Evolutionary conservation across 1,140 invertebrate species (phyloP).

Genomic region (Microplitis demolitor): DNA sequence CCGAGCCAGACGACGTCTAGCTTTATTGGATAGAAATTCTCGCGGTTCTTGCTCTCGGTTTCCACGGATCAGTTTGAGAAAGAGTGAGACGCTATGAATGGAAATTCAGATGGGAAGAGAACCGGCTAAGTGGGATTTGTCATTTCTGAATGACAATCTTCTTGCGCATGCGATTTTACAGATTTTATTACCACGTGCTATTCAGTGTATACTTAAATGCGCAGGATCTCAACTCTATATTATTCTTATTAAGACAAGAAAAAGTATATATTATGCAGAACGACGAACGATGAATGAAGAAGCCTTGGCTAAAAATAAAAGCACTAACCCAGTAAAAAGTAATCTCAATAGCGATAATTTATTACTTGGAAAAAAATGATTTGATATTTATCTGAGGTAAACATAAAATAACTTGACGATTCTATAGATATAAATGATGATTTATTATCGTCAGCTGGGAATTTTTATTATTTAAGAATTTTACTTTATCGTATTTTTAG

Average conservation of each 20-base stretch:
- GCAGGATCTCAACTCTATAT: neutral
- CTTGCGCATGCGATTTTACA: neutral
- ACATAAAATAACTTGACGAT: neutral
- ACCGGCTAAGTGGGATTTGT: neutral
- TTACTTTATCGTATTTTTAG: neutral
- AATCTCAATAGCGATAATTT: no score
- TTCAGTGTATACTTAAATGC: neutral
- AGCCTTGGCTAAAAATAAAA: neutral
- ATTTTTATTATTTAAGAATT: neutral
- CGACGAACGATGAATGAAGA: no score
- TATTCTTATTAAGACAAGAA: neutral
- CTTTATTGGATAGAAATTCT: no score
- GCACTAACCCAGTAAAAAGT: neutral
- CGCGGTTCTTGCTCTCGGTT: neutral
- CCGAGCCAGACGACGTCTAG: no score
- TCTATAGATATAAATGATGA: neutral
- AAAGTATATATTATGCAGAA: no score
- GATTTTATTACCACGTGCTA: neutral
- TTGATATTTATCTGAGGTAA: neutral
- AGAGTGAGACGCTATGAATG: neutral
- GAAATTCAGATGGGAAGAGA: no score
- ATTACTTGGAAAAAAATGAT: neutral
- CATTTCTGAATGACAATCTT: neutral
- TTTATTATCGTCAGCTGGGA: neutral
- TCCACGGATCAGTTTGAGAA: neutral